These are phyloP conservation scores for Lynx canadensis DNA, from an alignment of 2,113 vertebrate species.

Conservation along the genomic window DNA sequence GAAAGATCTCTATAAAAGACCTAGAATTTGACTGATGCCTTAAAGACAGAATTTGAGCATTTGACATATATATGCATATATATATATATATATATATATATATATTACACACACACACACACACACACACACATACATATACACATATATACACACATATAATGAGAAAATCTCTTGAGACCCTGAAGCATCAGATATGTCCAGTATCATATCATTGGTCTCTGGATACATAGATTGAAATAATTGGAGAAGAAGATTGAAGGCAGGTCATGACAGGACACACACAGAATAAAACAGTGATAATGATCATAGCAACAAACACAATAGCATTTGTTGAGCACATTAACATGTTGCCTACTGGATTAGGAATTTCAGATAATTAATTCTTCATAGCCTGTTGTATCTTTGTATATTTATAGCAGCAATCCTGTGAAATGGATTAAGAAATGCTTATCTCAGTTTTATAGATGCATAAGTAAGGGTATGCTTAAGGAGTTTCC, in stretches of 20 bases:
- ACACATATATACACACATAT: too few relatives aligned
- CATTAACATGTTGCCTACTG: background rate
- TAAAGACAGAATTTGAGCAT: background rate
- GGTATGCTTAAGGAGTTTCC: background rate
- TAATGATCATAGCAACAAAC: background rate
- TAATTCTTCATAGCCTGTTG: background rate
- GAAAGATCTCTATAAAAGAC: background rate
- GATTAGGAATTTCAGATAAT: background rate
- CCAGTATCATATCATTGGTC: background rate
- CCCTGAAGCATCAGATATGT: background rate
- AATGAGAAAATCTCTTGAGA: background rate
- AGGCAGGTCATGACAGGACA: background rate
- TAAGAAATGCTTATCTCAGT: background rate
- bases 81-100: too few relatives aligned
- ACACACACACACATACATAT: background rate
- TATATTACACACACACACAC: too few relatives aligned
- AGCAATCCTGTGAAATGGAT: background rate
- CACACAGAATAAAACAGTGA: background rate
- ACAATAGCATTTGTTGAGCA: background rate
- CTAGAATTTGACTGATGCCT: background rate
- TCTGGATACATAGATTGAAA: background rate
- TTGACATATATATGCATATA: background rate
- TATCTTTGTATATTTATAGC: background rate
- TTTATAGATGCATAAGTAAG: background rate
- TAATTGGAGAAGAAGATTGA: background rate